phyloP scores from a whole-genome alignment of 2,888 invertebrate species.

The Mesorhabditis sp. region DNA sequence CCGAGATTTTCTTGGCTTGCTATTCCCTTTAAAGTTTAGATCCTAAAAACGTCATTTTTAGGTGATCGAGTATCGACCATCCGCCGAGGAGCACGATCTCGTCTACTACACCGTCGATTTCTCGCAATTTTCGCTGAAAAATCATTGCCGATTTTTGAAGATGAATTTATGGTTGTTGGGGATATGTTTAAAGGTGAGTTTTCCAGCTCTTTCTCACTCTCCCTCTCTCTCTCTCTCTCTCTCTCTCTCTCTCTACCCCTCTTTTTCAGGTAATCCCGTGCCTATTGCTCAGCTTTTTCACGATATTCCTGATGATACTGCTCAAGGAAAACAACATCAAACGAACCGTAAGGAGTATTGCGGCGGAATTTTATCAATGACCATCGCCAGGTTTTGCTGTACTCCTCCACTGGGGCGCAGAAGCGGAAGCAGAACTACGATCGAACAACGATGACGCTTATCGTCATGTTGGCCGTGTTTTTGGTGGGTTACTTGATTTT shows the following conservation, averaged over 20 bases:
- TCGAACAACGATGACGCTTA: slow-evolving; percentile 17
- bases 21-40: background rate
- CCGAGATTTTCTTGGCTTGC: background rate
- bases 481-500: slow-evolving; percentile 9
- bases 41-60: background rate
- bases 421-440: slow-evolving; percentile 14
- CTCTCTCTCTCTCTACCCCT: background rate
- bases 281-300: slow-evolving; percentile 19
- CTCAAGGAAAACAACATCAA: slow-evolving; percentile 16
- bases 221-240: background rate
- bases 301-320: slow-evolving; percentile 16
- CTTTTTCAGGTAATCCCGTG: slow-evolving; percentile 20
- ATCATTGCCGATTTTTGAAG: slow-evolving; percentile 19
- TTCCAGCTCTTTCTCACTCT: background rate
- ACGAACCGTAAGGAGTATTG: background rate
- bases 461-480: slow-evolving; percentile 18
- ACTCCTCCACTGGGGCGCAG: slow-evolving; percentile 13
- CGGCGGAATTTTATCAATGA: background rate
- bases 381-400: slow-evolving; percentile 9
- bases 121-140: slow-evolving; percentile 14
- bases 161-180: slow-evolving; percentile 30
- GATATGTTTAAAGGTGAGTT: slow-evolving; percentile 19
- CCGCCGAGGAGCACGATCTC: background rate
- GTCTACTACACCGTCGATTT: slow-evolving; percentile 17
- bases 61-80: background rate